Evolutionary conservation across 2,797 vertebrate species (phyloP).

Genomic region (Synaphobranchus kaupii): DNA sequence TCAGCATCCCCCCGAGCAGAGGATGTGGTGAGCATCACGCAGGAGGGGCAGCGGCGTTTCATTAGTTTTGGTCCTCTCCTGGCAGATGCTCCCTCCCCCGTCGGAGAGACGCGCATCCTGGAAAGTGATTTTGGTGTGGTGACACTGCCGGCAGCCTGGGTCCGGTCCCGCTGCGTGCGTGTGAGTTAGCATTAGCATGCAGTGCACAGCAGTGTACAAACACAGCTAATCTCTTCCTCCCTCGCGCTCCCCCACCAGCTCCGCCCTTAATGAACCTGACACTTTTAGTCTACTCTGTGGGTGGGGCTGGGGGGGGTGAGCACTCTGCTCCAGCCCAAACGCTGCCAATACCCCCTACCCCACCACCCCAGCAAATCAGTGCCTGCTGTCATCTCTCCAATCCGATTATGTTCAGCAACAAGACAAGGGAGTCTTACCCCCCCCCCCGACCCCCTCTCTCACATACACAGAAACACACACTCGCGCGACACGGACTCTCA

Average conservation of each 20-base stretch:
- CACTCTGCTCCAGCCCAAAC: background rate
- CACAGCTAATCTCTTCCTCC: background rate
- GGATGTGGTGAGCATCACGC: background rate
- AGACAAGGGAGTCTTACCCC: background rate
- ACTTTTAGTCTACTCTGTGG: background rate
- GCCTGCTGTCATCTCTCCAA: background rate
- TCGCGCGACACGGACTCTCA: no score
- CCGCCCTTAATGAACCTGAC: background rate
- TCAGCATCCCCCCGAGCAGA: background rate
- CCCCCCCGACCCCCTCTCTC: background rate
- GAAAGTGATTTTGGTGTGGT: conserved; percentile 19
- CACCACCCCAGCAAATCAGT: background rate
- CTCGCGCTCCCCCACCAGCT: background rate
- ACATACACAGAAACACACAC: conserved; percentile 32
- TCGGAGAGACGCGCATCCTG: background rate
- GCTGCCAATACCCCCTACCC: background rate
- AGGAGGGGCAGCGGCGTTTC: background rate
- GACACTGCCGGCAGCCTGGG: background rate
- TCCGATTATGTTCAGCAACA: background rate
- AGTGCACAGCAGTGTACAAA: conserved; percentile 21
- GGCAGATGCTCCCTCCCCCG: background rate
- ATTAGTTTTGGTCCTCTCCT: background rate
- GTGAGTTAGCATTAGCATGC: conserved; percentile 22
- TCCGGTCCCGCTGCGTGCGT: background rate
- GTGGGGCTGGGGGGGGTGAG: background rate